Evolutionary conservation across 2,113 vertebrate species (phyloP), one percentile per base, ranked within the genome.

Genomic region (Carettochelys insculpta): DNA sequence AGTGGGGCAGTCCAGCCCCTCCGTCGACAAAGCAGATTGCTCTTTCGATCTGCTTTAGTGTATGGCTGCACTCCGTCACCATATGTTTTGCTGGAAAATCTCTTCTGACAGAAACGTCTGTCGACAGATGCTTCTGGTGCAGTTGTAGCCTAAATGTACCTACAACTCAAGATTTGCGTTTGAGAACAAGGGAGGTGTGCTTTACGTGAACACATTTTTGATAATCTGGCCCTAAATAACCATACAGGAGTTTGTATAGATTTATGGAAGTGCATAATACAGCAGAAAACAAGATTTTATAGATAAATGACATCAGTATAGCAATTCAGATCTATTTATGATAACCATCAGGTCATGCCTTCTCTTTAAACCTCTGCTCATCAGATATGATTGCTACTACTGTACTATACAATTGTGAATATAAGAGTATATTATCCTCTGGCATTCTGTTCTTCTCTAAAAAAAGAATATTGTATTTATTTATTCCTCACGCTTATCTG

Each of bases 291-390:
- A 87, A 52, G 45, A 76, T 73, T 50, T 85, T 82, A 5, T 13
- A 85, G 6, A 75, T 83, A 85, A 86, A 91, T 22, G n/a, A 56
- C 78, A 56, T 80, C 52, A 45, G 52, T 80, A 56, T 43, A 22
- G 11, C 53, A 89, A 87, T 80, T 85, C 75, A 41, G 79, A 77
- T 88, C 45, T 88, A 56, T 93, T 94, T 94, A 68, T 77, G 34
- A 68, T 20, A 91, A 92, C 24, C 27, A 5, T 56, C 65, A 83
- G 82, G 38, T 68, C 25, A 52, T 12, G 31, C 79, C 82, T 93
- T 89, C 77, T 85, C 86, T 85, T 75, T 83, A 91, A 94, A 77
- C n/a, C 50, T 77, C 68, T 90, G 92, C 80, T 94, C 58, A 81
- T 94, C 56, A 87, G 22, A 82, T 65, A n/a, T 58, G 47, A 89